Evolutionary conservation across 1,140 invertebrate species (phyloP).

Genomic region (Drosophila pectinifera): DNA sequence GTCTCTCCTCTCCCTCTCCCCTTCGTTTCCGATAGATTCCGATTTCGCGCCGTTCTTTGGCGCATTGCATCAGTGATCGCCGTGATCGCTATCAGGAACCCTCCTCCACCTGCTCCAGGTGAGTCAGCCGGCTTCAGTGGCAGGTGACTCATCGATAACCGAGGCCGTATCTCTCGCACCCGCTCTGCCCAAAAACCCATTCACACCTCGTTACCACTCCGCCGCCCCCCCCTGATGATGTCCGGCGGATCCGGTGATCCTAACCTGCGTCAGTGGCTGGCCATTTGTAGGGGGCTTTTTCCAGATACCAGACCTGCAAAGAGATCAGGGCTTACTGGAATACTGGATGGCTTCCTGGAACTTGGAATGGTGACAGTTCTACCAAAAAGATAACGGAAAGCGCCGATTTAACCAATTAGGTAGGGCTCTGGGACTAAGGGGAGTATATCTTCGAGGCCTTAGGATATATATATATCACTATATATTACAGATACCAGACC

Average conservation of each 20-base stretch:
- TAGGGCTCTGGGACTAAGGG: too few relatives aligned
- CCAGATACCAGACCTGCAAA: slow-evolving; percentile 15
- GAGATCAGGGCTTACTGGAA: neutral
- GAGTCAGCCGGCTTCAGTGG: slow-evolving; percentile 40
- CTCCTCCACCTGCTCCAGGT: slow-evolving; percentile 13
- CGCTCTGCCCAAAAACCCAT: slow-evolving; percentile 15
- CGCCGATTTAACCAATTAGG: too few relatives aligned
- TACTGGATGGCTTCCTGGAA: neutral
- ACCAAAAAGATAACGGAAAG: too few relatives aligned
- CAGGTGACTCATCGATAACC: slow-evolving; percentile 16
- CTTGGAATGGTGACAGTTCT: neutral
- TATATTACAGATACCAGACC: too few relatives aligned
- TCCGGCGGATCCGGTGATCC: slow-evolving; percentile 19
- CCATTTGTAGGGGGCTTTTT: slow-evolving; percentile 8
- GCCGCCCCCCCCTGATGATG: slow-evolving; percentile 15
- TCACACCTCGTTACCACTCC: slow-evolving; percentile 23
- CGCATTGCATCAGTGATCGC: slow-evolving; percentile 35
- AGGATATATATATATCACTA: too few relatives aligned
- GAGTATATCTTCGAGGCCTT: too few relatives aligned
- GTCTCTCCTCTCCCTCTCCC: neutral
- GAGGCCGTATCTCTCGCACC: slow-evolving; percentile 17
- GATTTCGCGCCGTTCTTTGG: slow-evolving; percentile 16
- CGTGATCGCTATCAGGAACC: slow-evolving; percentile 42
- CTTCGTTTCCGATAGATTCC: slow-evolving; percentile 15
- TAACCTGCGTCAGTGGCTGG: slow-evolving; percentile 17